Evolutionary conservation across 1,140 invertebrate species (phyloP).

Genomic region (Macrobrachium nipponense): DNA sequence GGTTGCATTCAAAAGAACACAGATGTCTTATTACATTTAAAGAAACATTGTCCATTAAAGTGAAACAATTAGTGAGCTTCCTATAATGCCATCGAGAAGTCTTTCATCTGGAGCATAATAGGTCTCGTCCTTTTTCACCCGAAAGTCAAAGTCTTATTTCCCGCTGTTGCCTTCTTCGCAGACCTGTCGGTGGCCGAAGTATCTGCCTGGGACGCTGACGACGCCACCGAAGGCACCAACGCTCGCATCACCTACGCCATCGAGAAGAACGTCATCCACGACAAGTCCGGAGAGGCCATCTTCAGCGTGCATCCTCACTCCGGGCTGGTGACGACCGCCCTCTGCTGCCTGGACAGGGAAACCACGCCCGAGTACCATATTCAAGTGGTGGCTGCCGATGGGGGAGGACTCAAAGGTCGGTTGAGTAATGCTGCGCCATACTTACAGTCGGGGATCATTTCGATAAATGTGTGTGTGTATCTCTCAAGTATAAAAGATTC

Average conservation of each 20-base stretch:
- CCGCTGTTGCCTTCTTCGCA: background rate
- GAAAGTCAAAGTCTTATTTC: background rate
- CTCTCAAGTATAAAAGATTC: too few species aligned
- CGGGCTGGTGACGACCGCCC: conserved; percentile 65
- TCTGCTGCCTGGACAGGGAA: conserved; percentile 60
- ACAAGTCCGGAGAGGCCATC: conserved; percentile 65
- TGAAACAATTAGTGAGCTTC: too few species aligned
- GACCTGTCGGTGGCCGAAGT: conserved; percentile 31
- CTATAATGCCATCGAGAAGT: too few species aligned
- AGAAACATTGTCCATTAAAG: too few species aligned
- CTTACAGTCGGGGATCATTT: conserved; percentile 27
- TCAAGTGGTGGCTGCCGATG: conserved; percentile 66
- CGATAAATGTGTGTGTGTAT: too few species aligned
- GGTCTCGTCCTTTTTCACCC: background rate
- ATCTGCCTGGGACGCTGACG: conserved; percentile 58
- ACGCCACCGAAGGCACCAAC: conserved; percentile 44
- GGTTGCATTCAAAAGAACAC: too few species aligned
- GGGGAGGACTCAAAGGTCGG: conserved; percentile 66
- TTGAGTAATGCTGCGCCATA: background rate
- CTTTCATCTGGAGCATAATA: too few species aligned
- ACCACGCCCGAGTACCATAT: conserved; percentile 32
- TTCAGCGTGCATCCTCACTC: conserved; percentile 70
- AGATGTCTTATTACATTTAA: too few species aligned
- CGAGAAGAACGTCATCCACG: conserved; percentile 67
- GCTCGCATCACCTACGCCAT: conserved; percentile 46